These are phyloP conservation scores for Chrysina gloriosa DNA, from an alignment of 2,888 invertebrate species.

Conservation along the genomic window DNA sequence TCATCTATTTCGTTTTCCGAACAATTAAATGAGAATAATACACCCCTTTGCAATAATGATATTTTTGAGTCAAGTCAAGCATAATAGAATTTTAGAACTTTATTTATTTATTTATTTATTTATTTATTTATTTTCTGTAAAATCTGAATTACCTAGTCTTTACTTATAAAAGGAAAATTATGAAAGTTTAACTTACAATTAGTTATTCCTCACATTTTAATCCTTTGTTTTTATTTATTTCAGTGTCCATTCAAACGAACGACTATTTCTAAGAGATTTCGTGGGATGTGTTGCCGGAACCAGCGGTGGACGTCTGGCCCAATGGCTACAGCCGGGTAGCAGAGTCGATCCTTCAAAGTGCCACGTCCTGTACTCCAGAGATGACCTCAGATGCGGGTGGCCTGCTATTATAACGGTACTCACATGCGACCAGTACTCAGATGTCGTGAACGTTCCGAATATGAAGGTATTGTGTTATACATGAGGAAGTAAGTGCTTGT, in stretches of 20 bases:
- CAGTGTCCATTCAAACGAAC: slow-evolving; percentile 89
- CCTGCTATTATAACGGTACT: slow-evolving; percentile 84
- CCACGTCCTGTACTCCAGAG: slow-evolving; percentile 81
- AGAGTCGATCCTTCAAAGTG: slow-evolving; percentile 90
- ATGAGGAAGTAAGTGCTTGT: slow-evolving; percentile 21
- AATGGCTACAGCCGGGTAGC: slow-evolving; percentile 95
- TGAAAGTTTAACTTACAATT: not conserved
- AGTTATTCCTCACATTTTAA: no score
- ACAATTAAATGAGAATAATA: no score
- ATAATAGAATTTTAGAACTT: no score
- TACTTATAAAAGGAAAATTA: not conserved
- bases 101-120: no score
- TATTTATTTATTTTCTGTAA: no score
- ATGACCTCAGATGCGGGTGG: slow-evolving; percentile 82
- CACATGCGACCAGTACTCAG: slow-evolving; percentile 92
- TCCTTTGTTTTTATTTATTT: slow-evolving; percentile 48
- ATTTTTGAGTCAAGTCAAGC: no score
- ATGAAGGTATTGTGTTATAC: slow-evolving; percentile 73
- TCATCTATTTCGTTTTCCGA: no score
- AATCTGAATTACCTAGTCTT: no score
- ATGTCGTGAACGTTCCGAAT: slow-evolving; percentile 85
- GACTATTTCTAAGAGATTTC: slow-evolving; percentile 92
- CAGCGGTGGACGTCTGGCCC: slow-evolving; percentile 90
- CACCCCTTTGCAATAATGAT: no score
- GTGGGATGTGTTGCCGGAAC: slow-evolving; percentile 88